These are phyloP conservation scores for Malurus cyaneus DNA, from an alignment of 2,113 vertebrate genomes.

Conservation along the genomic window DNA sequence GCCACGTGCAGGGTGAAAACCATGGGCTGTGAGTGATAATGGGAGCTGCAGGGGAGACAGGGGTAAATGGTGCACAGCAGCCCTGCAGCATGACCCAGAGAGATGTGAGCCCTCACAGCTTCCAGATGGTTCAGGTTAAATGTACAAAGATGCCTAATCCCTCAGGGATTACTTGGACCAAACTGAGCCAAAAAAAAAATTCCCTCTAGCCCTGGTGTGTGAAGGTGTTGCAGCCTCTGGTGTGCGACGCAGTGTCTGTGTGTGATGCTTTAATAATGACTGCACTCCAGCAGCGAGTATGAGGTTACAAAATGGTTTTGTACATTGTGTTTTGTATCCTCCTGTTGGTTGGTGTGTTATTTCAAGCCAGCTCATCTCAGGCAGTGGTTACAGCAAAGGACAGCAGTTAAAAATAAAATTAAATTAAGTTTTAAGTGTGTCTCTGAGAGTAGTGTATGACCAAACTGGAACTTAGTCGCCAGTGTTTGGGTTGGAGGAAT, in stretches of 20 bases:
- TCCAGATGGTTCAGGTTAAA: neutral
- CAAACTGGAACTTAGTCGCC: neutral
- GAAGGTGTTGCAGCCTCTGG: neutral
- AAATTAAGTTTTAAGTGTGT: neutral
- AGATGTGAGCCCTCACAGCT: neutral
- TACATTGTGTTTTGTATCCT: neutral
- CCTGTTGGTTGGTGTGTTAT: neutral
- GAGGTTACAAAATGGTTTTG: neutral
- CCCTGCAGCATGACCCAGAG: neutral
- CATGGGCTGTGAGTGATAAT: neutral
- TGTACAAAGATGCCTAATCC: neutral
- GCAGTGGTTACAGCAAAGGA: neutral
- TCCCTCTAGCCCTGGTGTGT: neutral
- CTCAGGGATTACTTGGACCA: neutral
- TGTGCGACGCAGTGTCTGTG: rapidly evolving
- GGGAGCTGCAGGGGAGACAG: neutral
- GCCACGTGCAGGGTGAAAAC: neutral
- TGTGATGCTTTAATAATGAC: neutral
- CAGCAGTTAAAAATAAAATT: neutral
- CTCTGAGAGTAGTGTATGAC: neutral
- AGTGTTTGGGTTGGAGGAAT: neutral
- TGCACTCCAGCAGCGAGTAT: neutral
- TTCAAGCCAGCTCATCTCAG: neutral
- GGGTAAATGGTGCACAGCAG: neutral
- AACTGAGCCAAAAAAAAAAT: neutral